A percentile compares a stretch with the other conserved stretches of the same genome.
These are phyloP conservation scores for Lampris megalopsis DNA, from an alignment of 2,113 vertebrate genomes.

Conservation along the genomic window DNA sequence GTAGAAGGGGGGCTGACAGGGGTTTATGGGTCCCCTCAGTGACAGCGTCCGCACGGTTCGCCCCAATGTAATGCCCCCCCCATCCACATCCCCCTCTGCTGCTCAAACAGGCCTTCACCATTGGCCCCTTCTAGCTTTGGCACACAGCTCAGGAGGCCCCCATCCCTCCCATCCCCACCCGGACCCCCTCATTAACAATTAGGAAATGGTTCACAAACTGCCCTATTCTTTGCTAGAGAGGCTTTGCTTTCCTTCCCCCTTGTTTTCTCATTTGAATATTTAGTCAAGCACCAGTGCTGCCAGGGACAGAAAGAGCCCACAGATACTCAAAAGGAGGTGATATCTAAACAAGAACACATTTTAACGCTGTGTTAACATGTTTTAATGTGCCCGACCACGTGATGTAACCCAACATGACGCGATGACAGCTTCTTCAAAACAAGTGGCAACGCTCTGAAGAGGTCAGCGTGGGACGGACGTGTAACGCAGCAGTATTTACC, in stretches of 20 bases:
- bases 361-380: constrained; percentile 25
- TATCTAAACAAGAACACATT: constrained; percentile 32
- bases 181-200: constrained; percentile 83
- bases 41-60: constrained; percentile 69
- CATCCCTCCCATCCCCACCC: constrained; percentile 56
- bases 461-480: background rate
- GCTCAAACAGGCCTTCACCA: constrained; percentile 73
- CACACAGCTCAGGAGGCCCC: constrained; percentile 75
- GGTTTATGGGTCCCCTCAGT: constrained; percentile 70
- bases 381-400: background rate
- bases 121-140: constrained; percentile 83
- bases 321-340: constrained; percentile 39
- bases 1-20: constrained; percentile 72
- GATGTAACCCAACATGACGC: background rate
- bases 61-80: constrained; percentile 34
- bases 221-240: constrained; percentile 82
- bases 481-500: background rate
- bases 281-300: constrained; percentile 82
- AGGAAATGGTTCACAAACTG: constrained; percentile 91
- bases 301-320: constrained; percentile 67
- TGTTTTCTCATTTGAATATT: constrained; percentile 85
- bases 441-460: constrained; percentile 30
- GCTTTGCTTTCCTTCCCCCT: constrained; percentile 77
- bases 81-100: constrained; percentile 52
- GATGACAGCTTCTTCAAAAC: background rate